These are phyloP conservation scores for Lasioglossum villosulum DNA, from an alignment of 2,888 invertebrate genomes.

Conservation along the genomic window DNA sequence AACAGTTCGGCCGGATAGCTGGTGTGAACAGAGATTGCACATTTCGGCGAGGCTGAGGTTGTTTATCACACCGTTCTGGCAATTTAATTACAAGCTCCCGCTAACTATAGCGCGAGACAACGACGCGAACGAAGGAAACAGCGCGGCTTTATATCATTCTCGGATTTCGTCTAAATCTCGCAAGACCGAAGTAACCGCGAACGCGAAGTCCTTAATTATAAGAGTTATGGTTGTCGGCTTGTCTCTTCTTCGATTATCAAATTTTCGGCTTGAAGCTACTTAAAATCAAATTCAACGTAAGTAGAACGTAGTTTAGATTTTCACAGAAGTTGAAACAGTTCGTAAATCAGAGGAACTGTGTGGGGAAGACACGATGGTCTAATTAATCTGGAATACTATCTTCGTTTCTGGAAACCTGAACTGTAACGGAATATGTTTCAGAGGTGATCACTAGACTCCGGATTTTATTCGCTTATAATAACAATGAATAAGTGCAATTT, in stretches of 20 bases:
- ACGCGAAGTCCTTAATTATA: conserved; percentile 58
- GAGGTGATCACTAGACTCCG: background rate
- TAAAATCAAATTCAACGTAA: background rate
- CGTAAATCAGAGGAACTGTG: background rate
- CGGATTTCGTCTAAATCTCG: conserved; percentile 39
- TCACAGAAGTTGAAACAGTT: background rate
- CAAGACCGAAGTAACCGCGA: conserved; percentile 28
- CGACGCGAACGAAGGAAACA: background rate
- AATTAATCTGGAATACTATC: background rate
- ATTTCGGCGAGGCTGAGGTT: background rate
- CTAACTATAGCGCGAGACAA: conserved; percentile 22
- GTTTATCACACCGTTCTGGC: background rate
- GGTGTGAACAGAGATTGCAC: conserved; percentile 1
- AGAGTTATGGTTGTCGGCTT: conserved; percentile 32
- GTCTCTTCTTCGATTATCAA: conserved; percentile 41
- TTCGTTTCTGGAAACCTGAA: background rate
- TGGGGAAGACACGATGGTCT: background rate
- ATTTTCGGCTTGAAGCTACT: conserved; percentile 27
- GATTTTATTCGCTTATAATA: no score
- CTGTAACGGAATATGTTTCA: background rate
- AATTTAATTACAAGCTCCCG: conserved; percentile 41
- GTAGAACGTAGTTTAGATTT: background rate
- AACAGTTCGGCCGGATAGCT: background rate
- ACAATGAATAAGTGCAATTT: no score
- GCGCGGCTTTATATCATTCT: conserved; percentile 33